Base-by-base conservation (phyloP, 2,797 vertebrate genomes). In the Myotis findleyi region DNA sequence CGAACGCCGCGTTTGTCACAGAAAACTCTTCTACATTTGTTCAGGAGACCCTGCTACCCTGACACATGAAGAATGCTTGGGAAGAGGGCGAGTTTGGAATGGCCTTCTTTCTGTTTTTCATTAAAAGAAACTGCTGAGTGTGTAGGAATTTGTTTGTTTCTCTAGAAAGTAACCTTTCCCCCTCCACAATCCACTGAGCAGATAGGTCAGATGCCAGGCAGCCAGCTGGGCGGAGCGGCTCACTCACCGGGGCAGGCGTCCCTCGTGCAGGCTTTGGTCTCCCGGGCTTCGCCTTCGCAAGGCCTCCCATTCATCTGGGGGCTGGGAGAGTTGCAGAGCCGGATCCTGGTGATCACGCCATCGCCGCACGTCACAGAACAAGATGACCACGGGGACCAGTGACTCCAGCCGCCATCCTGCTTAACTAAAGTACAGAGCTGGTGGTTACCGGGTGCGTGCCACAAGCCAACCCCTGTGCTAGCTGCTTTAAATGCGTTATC, bases 381-480 rank as follows among this genome's bases (percentile, higher is more conserved):
- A 0, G 99, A 99, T 0, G 99, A 99, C 99, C 99, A 99, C 0
- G 99, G 99, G 0, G 99, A 99, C 99, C 99, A 99, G 96, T 99
- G 99, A 98, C 99, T 99, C 99, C 99, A 99, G 81, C 99, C 99
- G 30, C 99, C 99, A 96, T 99, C 99, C 98, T 99, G 99, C 97
- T 99, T 99, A 98, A 99, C 99, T 99, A 93, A 83, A 81, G 47
- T 47, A 49, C 95, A 97, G 93, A 94, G 68, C 97, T 6, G 49
- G 66, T 41, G 49, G 93, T 96, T 94, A 75, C 1, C 10, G 44
- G 33, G 87, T 79, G 72, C 27, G 77, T 27, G 25, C 44, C 17
- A 14, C 11, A n/a, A 89, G 41, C 77, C 25, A n/a, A 57, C 23
- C 17, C 77, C 59, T 38, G 3, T 9, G 3, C 30, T 87, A 12